A percentile compares a stretch with the other conserved stretches of the same genome.
phyloP scores from a whole-genome alignment of 1,140 invertebrate species.

The Linepithema humile region DNA sequence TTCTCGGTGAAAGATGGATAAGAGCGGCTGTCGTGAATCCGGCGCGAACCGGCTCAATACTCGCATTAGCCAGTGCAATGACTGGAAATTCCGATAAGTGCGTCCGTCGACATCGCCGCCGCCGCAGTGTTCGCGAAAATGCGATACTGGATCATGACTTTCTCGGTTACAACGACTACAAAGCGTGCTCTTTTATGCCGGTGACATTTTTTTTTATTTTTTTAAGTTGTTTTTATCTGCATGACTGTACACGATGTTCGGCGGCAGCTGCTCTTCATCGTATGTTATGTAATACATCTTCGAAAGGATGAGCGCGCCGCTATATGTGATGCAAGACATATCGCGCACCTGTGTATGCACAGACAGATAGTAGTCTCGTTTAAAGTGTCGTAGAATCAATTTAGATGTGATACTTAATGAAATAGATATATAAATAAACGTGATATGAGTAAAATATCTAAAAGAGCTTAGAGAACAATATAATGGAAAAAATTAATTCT shows the following conservation, averaged over 20 bases:
- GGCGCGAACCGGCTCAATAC: constrained; percentile 48
- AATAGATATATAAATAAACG: neutral
- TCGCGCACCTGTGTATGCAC: constrained; percentile 19
- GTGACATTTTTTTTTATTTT: neutral
- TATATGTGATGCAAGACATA: constrained; percentile 29
- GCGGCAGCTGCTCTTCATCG: constrained; percentile 19
- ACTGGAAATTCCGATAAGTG: constrained; percentile 56
- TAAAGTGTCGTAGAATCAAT: constrained; percentile 9
- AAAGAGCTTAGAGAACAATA: too few species aligned
- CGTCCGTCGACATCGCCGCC: neutral
- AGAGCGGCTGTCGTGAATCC: constrained; percentile 34
- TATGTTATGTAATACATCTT: constrained; percentile 38
- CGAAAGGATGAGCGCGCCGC: constrained; percentile 11
- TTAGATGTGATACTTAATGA: neutral
- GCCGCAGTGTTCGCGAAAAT: constrained; percentile 4
- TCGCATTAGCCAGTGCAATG: constrained; percentile 53
- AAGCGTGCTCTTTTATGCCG: neutral
- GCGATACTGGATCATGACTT: constrained; percentile 7
- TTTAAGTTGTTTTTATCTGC: constrained; percentile 16
- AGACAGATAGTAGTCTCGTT: neutral
- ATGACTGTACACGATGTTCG: neutral
- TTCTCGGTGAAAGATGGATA: neutral
- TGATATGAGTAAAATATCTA: too few species aligned
- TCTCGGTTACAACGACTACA: constrained; percentile 22
- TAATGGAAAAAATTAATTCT: neutral